A percentile compares a stretch with the other conserved stretches of the same genome.
Conservation (phyloP, 1,140 invertebrate genomes). For the Pseudomyrmex pallidus region DNA sequence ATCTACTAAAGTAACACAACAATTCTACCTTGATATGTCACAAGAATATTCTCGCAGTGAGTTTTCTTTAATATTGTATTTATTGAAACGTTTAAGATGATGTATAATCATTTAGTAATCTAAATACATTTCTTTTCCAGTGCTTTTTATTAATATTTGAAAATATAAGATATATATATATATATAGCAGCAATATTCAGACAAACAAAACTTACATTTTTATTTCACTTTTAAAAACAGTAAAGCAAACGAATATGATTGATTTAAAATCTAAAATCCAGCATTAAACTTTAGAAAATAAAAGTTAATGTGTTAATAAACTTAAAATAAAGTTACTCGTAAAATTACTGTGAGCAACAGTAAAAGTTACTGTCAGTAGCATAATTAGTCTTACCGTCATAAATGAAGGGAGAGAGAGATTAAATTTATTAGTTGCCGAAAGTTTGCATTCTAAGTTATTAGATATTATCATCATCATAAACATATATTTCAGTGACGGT, state of each 20-base stretch:
- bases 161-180: too few species aligned
- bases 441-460: constrained; percentile 68
- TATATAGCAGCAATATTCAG: neutral
- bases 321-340: neutral
- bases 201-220: neutral
- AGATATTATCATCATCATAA: constrained; percentile 49
- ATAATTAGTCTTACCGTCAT: constrained; percentile 59
- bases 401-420: constrained; percentile 68
- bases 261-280: constrained; percentile 39
- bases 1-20: too few species aligned
- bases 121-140: too few species aligned
- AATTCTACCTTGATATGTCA: too few species aligned
- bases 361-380: neutral
- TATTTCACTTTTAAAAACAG: constrained; percentile 26
- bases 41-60: too few species aligned
- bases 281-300: neutral
- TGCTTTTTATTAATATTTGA: too few species aligned
- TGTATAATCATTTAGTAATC: too few species aligned
- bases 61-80: too few species aligned
- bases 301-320: neutral
- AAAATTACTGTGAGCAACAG: too few species aligned
- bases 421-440: constrained; percentile 40
- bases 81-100: too few species aligned
- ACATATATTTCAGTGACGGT: neutral
- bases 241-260: constrained; percentile 41